Conservation (phyloP, 2,113 vertebrate genomes). For the Protobothrops mucrosquamatus region DNA sequence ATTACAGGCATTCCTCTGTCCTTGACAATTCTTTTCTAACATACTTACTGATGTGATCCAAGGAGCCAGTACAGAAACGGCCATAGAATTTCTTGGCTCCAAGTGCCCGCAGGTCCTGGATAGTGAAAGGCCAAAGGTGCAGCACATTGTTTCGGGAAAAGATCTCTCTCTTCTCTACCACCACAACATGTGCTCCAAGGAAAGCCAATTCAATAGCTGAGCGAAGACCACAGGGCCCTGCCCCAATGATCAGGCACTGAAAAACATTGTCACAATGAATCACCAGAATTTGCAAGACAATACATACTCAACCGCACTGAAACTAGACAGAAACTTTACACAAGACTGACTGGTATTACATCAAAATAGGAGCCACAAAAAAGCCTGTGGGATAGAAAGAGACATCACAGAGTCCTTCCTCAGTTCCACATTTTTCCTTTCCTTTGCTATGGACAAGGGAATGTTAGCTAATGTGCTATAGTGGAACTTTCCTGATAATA, state of each 20-base stretch:
- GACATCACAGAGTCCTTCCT: neutral
- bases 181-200: conserved; percentile 84
- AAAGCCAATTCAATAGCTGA: conserved; percentile 85
- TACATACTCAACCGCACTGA: neutral
- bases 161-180: conserved; percentile 85
- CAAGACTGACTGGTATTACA: neutral
- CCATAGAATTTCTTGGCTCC: conserved; percentile 94
- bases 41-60: conserved; percentile 93
- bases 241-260: conserved; percentile 90
- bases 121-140: conserved; percentile 95
- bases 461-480: neutral
- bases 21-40: rapidly evolving
- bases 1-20: neutral
- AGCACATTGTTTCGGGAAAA: conserved; percentile 96
- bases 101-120: conserved; percentile 83
- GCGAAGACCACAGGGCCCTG: conserved; percentile 90
- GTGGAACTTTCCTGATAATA: neutral
- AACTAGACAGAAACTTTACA: neutral
- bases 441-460: neutral
- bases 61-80: conserved; percentile 84
- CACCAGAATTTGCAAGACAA: neutral
- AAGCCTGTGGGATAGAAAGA: neutral
- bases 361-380: neutral
- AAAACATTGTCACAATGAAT: rapidly evolving
- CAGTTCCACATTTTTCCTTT: neutral